Evolutionary conservation across 2,797 vertebrate species (phyloP).

Genomic region (Synanceia verrucosa): DNA sequence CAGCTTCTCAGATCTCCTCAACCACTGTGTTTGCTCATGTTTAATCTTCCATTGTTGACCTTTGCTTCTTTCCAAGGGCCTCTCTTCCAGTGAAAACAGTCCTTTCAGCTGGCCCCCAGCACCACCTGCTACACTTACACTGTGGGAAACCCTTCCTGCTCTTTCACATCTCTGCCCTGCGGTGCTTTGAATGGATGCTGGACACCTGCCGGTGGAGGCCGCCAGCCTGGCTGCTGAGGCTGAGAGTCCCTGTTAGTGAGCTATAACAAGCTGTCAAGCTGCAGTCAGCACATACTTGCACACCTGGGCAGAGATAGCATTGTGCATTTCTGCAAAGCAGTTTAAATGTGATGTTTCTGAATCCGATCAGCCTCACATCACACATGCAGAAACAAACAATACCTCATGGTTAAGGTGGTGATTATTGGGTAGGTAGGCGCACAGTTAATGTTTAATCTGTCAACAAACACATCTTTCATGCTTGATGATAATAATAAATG

Average conservation of each 20-base stretch:
- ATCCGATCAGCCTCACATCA: not conserved
- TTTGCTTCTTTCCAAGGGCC: conserved; percentile 32
- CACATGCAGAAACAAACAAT: not conserved
- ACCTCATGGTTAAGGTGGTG: not conserved
- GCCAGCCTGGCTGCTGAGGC: not conserved
- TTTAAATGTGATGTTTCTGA: not conserved
- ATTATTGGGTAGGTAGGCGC: no score
- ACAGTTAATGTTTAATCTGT: no score
- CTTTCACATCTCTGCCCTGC: conserved; percentile 22
- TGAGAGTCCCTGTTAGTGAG: conserved; percentile 14
- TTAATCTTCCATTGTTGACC: conserved; percentile 61
- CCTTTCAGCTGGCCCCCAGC: conserved; percentile 1
- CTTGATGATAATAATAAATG: no score
- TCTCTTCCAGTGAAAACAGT: conserved; percentile 49
- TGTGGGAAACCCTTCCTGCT: conserved; percentile 68
- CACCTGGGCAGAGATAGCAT: not conserved
- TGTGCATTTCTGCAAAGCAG: not conserved
- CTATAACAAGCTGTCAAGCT: conserved; percentile 26
- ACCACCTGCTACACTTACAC: conserved; percentile 71
- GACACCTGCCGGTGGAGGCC: conserved; percentile 52
- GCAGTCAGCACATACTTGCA: not conserved
- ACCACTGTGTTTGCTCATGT: conserved; percentile 47
- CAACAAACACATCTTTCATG: no score
- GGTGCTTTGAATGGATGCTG: conserved; percentile 30
- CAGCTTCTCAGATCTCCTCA: conserved; percentile 26